These are phyloP conservation scores for Megaceryle alcyon DNA, from an alignment of 2,797 vertebrate genomes.

Conservation along the genomic window DNA sequence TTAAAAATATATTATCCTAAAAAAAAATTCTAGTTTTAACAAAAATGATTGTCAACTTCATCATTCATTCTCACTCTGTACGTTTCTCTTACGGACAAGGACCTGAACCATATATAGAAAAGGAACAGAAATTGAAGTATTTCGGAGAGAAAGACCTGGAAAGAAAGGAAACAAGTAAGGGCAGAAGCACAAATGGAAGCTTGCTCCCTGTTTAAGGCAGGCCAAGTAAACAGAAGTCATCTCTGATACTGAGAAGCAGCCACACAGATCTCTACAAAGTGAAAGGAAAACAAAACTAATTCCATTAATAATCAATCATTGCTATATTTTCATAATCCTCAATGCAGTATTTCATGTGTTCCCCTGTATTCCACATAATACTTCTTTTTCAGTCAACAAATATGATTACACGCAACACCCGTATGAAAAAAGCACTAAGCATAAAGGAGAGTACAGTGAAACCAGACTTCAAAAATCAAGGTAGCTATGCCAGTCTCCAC, in stretches of 20 bases:
- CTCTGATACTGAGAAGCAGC: not conserved
- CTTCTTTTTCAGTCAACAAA: not conserved
- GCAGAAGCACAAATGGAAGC: not conserved
- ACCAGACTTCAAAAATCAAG: not conserved
- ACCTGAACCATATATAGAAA: not conserved
- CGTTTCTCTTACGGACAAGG: not conserved
- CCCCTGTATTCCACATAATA: not conserved
- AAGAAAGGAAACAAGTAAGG: not conserved
- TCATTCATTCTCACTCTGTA: not conserved
- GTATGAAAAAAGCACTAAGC: not conserved
- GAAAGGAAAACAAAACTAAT: not conserved
- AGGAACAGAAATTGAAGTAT: not conserved
- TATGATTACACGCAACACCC: not conserved
- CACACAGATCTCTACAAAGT: not conserved
- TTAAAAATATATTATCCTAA: not conserved
- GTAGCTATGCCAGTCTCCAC: rapidly evolving
- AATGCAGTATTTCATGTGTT: not conserved
- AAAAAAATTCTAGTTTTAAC: not conserved
- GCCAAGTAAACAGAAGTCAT: not conserved
- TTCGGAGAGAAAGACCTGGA: not conserved
- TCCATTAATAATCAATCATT: not conserved
- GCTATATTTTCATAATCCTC: not conserved
- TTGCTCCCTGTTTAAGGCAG: not conserved
- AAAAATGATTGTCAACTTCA: not conserved
- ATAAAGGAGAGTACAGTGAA: not conserved